Evolutionary conservation across 2,797 vertebrate genomes (phyloP).

Genomic region (Takifugu rubripes): DNA sequence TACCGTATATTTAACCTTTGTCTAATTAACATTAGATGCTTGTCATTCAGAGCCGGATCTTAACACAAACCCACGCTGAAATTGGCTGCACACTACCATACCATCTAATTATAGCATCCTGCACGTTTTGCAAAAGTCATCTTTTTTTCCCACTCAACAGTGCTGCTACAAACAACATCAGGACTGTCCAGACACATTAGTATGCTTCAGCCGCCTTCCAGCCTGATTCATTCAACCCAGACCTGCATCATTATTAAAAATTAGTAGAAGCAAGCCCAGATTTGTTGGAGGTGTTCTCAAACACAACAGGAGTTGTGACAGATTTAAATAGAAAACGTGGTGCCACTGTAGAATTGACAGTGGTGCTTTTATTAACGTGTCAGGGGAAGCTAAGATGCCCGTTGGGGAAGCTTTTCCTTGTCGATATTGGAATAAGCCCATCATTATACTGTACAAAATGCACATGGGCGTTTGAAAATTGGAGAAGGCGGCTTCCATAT

Average conservation of each 20-base stretch:
- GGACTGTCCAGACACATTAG: constrained; percentile 32
- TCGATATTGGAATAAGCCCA: too few species aligned
- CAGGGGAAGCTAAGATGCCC: too few species aligned
- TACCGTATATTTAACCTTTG: neutral
- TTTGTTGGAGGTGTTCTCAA: constrained; percentile 1
- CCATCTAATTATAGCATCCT: neutral
- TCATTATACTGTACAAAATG: too few species aligned
- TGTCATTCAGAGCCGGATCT: neutral
- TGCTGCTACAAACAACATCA: constrained; percentile 28
- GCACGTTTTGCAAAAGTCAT: too few species aligned
- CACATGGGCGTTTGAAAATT: neutral
- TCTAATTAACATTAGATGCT: neutral
- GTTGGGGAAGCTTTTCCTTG: too few species aligned
- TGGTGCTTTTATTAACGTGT: too few species aligned
- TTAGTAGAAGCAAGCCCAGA: constrained; percentile 44
- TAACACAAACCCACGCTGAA: constrained; percentile 2
- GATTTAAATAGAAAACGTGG: constrained; percentile 14
- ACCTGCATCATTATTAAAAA: constrained; percentile 39
- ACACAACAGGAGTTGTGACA: constrained; percentile 22
- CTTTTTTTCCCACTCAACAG: constrained; percentile 1
- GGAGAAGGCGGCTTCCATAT: neutral
- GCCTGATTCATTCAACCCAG: constrained; percentile 48
- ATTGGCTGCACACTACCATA: neutral
- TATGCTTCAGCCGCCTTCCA: constrained; percentile 46
- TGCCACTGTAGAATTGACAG: too few species aligned